A percentile compares a stretch with the other conserved stretches of the same genome.
Evolutionary conservation across 2,113 vertebrate genomes (phyloP).

Genomic region (Atractosteus spatula): DNA sequence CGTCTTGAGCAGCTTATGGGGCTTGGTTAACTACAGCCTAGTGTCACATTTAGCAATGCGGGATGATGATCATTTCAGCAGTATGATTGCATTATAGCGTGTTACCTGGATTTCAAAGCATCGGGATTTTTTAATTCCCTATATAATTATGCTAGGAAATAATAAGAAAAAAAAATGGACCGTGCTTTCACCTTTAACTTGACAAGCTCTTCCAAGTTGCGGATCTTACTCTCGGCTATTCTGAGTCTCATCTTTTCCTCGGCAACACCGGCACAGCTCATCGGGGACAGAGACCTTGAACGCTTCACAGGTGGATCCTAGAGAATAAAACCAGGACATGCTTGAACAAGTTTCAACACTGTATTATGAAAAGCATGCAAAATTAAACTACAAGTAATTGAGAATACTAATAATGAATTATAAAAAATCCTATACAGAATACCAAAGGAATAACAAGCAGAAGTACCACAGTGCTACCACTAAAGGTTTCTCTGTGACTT

Average conservation of each 20-base stretch:
- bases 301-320: conserved; percentile 84
- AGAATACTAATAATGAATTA: conserved; percentile 93
- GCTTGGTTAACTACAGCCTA: not conserved
- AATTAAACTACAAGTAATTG: conserved; percentile 89
- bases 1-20: not conserved
- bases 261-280: conserved; percentile 63
- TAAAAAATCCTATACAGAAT: conserved; percentile 79
- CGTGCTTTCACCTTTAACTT: conserved; percentile 75
- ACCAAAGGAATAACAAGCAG: conserved; percentile 88
- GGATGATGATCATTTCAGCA: not conserved
- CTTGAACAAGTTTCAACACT: conserved; percentile 76
- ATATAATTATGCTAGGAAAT: not conserved
- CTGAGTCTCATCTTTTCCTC: conserved; percentile 61
- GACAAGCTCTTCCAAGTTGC: conserved; percentile 77
- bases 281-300: conserved; percentile 92
- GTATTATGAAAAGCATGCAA: conserved; percentile 80
- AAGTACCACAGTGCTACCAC: conserved; percentile 82
- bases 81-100: not conserved
- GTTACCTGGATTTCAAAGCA: not conserved
- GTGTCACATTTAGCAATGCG: not conserved
- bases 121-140: not conserved
- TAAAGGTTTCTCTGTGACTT: conserved; percentile 95
- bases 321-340: conserved; percentile 80
- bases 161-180: not conserved
- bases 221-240: conserved; percentile 71